phyloP scores from a whole-genome alignment of 1,140 invertebrate species.

The Dolichoris vasculosae region DNA sequence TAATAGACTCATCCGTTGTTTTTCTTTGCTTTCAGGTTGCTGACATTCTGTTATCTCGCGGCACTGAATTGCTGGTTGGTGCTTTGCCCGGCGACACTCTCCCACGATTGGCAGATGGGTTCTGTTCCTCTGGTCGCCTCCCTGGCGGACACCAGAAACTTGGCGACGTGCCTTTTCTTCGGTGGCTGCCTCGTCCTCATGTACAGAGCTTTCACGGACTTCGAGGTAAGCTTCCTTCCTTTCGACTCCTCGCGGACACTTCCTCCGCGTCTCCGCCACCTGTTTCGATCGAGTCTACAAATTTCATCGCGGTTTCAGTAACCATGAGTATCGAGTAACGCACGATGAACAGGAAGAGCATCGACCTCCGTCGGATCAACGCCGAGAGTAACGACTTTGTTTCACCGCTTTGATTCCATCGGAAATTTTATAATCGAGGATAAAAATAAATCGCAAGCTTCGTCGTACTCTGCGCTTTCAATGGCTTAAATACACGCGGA shows the following conservation, averaged over 20 bases:
- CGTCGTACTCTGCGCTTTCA: too few species aligned
- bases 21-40: constrained; percentile 73
- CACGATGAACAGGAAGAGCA: too few species aligned
- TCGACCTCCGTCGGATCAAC: too few species aligned
- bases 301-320: too few species aligned
- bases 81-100: constrained; percentile 83
- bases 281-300: too few species aligned
- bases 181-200: constrained; percentile 77
- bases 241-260: neutral
- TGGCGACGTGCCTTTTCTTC: constrained; percentile 82
- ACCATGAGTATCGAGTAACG: too few species aligned
- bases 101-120: constrained; percentile 93
- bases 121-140: constrained; percentile 85
- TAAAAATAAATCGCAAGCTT: too few species aligned
- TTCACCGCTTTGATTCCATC: too few species aligned
- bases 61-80: constrained; percentile 89
- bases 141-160: constrained; percentile 81
- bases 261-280: neutral
- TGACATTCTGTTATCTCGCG: constrained; percentile 88
- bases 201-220: constrained; percentile 79
- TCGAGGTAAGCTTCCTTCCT: constrained; percentile 76
- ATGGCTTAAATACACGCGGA: too few species aligned
- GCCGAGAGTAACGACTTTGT: too few species aligned
- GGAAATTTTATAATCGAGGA: too few species aligned
- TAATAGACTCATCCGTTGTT: neutral